Evolutionary conservation across 2,113 vertebrate genomes (phyloP).

Genomic region (Zosterops pallidus): DNA sequence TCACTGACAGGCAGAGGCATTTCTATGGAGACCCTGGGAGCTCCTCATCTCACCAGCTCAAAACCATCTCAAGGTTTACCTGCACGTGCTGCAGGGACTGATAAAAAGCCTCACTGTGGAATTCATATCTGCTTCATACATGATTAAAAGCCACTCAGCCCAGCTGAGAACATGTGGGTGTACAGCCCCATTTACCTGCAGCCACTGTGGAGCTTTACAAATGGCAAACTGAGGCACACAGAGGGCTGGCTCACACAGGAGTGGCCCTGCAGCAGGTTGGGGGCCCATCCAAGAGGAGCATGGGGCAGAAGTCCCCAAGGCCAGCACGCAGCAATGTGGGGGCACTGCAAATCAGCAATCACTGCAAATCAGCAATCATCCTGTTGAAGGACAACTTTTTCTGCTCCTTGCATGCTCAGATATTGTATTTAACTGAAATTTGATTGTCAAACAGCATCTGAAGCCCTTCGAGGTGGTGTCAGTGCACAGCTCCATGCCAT

Average conservation of each 20-base stretch:
- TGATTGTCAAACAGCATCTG: not conserved
- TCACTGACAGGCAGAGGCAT: not conserved
- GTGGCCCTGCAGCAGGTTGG: not conserved
- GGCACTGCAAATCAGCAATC: not conserved
- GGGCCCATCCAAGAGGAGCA: not conserved
- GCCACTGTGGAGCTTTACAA: not conserved
- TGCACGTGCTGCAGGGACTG: not conserved
- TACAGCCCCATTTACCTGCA: not conserved
- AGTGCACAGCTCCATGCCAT: fast-evolving
- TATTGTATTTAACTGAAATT: not conserved
- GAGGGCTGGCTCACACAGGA: not conserved
- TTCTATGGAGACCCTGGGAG: not conserved
- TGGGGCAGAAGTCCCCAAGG: not conserved
- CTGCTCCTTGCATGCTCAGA: not conserved
- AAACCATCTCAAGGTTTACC: not conserved
- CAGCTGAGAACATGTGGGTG: not conserved
- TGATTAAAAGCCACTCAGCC: not conserved
- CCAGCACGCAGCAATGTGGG: not conserved
- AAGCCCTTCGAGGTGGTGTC: not conserved
- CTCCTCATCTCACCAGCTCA: not conserved
- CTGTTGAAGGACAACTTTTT: not conserved
- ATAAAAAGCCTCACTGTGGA: fast-evolving
- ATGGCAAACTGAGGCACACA: not conserved
- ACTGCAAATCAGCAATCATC: not conserved
- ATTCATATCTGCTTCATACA: fast-evolving